Conservation (phyloP, 2,797 vertebrate genomes). For the Coregonus ussuriensis region DNA sequence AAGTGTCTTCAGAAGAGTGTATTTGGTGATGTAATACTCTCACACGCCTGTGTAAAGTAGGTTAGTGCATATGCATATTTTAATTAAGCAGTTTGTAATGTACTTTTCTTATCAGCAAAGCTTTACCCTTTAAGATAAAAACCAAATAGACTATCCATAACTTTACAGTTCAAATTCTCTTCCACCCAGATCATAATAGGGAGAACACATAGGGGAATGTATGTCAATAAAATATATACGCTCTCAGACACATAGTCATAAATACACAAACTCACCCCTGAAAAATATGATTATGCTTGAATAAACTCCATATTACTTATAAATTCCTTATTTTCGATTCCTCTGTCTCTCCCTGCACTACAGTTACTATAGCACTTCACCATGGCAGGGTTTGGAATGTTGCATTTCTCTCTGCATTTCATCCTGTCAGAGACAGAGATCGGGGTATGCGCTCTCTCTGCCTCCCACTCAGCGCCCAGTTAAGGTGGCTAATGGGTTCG, state of each 20-base stretch:
- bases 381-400: background rate
- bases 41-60: background rate
- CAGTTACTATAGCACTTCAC: background rate
- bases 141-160: background rate
- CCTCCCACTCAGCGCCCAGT: constrained; percentile 57
- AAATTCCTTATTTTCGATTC: constrained; percentile 2
- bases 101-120: background rate
- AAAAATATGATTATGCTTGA: constrained; percentile 63
- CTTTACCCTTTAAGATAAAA: background rate
- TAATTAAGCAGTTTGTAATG: background rate
- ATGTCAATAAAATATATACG: constrained; percentile 2
- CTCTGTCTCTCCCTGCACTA: background rate
- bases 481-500: constrained; percentile 74
- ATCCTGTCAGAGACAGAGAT: constrained; percentile 48
- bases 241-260: background rate
- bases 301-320: constrained; percentile 37
- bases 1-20: background rate
- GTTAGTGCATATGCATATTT: background rate
- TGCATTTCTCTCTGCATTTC: constrained; percentile 18
- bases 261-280: constrained; percentile 46
- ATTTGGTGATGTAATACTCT: background rate
- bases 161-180: background rate
- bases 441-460: constrained; percentile 49
- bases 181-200: background rate
- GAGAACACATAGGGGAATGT: background rate